A percentile compares a stretch with the other conserved stretches of the same genome.
phyloP scores from a whole-genome alignment of 2,797 vertebrate species.

The Serranus cabrilla region DNA sequence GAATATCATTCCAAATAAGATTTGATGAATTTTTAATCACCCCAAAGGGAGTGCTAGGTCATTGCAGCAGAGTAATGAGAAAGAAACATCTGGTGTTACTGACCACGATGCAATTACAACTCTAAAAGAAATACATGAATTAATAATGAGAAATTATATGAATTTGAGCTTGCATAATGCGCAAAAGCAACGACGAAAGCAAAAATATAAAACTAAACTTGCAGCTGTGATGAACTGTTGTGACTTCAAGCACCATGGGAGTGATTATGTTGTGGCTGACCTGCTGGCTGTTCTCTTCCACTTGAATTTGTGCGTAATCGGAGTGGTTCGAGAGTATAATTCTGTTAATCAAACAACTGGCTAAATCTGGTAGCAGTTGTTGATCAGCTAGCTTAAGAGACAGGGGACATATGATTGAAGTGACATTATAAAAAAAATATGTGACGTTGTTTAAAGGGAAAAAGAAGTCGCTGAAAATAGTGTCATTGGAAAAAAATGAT shows the following conservation, averaged over 20 bases:
- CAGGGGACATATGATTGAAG: not conserved
- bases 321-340: not conserved
- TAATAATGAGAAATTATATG: slow-evolving; percentile 23
- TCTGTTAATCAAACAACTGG: not conserved
- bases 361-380: not conserved
- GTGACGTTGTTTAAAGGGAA: no score
- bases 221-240: not conserved
- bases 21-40: slow-evolving; percentile 44
- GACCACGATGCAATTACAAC: slow-evolving; percentile 24
- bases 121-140: slow-evolving; percentile 11
- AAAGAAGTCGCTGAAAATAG: no score
- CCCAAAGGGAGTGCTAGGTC: slow-evolving; percentile 26
- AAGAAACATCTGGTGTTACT: not conserved
- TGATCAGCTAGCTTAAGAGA: not conserved
- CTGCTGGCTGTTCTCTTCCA: not conserved
- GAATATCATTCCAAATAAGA: slow-evolving; percentile 17
- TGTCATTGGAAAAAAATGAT: no score
- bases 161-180: not conserved
- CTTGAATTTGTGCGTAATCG: not conserved
- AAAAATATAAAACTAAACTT: not conserved
- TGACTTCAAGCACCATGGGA: not conserved
- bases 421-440: no score
- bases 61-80: slow-evolving; percentile 27
- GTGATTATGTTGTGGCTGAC: not conserved
- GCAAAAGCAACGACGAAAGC: slow-evolving; percentile 8